phyloP scores from a whole-genome alignment of 2,888 invertebrate genomes.

The Cancer borealis region DNA sequence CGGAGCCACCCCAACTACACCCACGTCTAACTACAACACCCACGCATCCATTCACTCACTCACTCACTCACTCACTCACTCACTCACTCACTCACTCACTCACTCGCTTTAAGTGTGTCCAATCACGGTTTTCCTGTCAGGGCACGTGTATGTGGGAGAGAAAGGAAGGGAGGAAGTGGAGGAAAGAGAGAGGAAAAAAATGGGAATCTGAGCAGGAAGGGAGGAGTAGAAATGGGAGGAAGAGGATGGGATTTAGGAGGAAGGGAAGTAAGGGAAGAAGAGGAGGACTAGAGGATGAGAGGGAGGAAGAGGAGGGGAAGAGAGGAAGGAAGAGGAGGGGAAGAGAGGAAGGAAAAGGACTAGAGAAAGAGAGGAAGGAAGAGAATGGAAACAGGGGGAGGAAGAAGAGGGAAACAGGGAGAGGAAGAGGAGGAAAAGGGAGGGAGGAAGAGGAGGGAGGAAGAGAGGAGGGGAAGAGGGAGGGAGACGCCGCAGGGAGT shows the following conservation, averaged over 20 bases:
- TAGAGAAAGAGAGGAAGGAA: background rate
- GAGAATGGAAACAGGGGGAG: background rate
- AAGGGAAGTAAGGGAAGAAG: background rate
- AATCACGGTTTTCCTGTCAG: background rate
- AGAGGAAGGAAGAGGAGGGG: background rate
- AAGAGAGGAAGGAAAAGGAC: background rate
- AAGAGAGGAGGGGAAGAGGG: background rate
- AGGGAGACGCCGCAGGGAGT: conserved; percentile 14
- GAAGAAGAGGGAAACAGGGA: background rate
- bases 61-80: too few species aligned
- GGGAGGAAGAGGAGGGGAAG: background rate
- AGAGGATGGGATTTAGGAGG: too few species aligned
- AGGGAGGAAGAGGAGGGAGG: background rate
- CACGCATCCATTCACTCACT: background rate
- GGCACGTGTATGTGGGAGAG: background rate
- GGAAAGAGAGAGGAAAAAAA: too few species aligned
- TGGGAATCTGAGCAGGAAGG: too few species aligned
- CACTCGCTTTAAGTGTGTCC: background rate
- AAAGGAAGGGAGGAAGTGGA: background rate
- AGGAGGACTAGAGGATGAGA: background rate
- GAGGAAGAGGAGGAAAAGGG: background rate
- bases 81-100: background rate
- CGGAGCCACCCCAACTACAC: background rate
- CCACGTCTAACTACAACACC: background rate
- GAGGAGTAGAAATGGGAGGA: too few species aligned